These are phyloP conservation scores for Maniola jurtina DNA, from an alignment of 1,140 invertebrate genomes.

Conservation along the genomic window DNA sequence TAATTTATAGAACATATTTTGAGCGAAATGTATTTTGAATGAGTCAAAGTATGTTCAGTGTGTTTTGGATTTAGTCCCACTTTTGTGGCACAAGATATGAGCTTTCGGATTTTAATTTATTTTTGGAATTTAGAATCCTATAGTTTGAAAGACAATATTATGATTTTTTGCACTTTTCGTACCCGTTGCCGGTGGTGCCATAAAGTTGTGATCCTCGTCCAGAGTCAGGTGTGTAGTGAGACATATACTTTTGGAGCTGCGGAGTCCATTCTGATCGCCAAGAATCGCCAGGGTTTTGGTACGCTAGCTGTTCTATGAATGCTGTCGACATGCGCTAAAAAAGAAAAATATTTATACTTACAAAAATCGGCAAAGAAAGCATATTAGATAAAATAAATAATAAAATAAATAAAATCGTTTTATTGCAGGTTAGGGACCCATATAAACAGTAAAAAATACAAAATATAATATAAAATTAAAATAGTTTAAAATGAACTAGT, in stretches of 20 bases:
- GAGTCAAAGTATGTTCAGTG: no score
- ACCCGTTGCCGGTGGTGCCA: slow-evolving; percentile 65
- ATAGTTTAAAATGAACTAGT: no score
- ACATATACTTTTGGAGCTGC: slow-evolving; percentile 71
- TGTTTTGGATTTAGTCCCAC: no score
- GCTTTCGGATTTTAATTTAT: background rate
- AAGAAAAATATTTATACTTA: slow-evolving; percentile 14
- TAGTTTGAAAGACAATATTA: slow-evolving; percentile 2
- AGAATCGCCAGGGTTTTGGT: slow-evolving; percentile 74
- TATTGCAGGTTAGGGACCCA: no score
- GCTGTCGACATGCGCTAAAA: slow-evolving; percentile 74
- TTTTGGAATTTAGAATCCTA: background rate
- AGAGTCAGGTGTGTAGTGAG: slow-evolving; percentile 76
- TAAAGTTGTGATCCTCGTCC: slow-evolving; percentile 75
- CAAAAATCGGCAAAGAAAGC: background rate
- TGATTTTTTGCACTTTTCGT: slow-evolving; percentile 38
- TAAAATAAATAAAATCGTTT: no score
- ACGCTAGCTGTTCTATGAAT: slow-evolving; percentile 75
- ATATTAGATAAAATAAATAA: background rate
- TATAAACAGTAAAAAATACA: no score
- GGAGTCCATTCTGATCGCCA: slow-evolving; percentile 78
- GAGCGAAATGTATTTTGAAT: no score
- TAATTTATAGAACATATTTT: background rate
- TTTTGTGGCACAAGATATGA: background rate
- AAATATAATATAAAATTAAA: no score